Conservation (phyloP, 2,888 invertebrate species). For the Temnothorax unifasciatus region DNA sequence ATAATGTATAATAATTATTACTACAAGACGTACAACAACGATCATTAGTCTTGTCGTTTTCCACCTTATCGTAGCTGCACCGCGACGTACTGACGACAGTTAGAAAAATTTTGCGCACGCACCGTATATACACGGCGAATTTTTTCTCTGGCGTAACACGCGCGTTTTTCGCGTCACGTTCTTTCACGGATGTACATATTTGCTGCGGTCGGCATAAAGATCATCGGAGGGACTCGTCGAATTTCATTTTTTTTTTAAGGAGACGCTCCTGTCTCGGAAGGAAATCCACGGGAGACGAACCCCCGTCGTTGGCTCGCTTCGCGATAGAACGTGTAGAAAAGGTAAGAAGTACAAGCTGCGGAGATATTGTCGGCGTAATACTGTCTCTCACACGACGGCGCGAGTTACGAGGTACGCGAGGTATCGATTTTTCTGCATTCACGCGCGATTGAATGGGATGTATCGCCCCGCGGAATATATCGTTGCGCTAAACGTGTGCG, state of each 20-base stretch:
- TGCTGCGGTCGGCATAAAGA: slow-evolving; percentile 34
- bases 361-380: slow-evolving; percentile 67
- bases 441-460: slow-evolving; percentile 49
- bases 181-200: not conserved
- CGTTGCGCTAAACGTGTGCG: slow-evolving; percentile 5
- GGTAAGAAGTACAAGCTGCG: slow-evolving; percentile 51
- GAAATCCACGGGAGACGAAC: slow-evolving; percentile 27
- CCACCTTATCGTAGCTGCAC: slow-evolving; percentile 24
- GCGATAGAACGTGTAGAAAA: slow-evolving; percentile 51
- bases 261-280: slow-evolving; percentile 24
- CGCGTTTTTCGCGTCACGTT: slow-evolving; percentile 28
- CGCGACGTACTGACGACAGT: slow-evolving; percentile 36
- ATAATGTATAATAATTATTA: slow-evolving; percentile 63
- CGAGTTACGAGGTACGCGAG: slow-evolving; percentile 41
- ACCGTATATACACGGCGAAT: slow-evolving; percentile 14
- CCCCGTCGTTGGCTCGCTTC: not conserved
- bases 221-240: slow-evolving; percentile 44
- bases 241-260: not conserved
- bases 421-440: slow-evolving; percentile 51
- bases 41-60: slow-evolving; percentile 60
- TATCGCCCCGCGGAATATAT: slow-evolving; percentile 32
- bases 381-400: slow-evolving; percentile 57
- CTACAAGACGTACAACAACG: slow-evolving; percentile 62
- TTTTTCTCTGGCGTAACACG: slow-evolving; percentile 12
- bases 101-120: slow-evolving; percentile 45